These are phyloP conservation scores for Dasyurus viverrinus DNA, from an alignment of 2,113 vertebrate genomes.

Conservation along the genomic window DNA sequence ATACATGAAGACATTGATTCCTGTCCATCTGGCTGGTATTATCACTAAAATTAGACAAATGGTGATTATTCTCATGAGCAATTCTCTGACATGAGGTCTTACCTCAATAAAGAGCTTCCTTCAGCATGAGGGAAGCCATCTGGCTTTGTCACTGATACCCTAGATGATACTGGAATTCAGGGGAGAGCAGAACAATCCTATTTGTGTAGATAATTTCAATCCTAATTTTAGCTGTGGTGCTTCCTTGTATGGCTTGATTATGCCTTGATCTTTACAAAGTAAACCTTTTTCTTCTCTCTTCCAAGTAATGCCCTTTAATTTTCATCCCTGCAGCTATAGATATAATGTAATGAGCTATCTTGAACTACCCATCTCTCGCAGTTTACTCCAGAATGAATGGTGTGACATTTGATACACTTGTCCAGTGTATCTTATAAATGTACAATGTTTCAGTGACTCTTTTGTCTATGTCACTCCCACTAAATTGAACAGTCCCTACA, in stretches of 20 bases:
- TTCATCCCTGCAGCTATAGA: conserved; percentile 74
- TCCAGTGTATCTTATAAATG: conserved; percentile 93
- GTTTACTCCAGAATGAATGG: conserved; percentile 83
- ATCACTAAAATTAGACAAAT: conserved; percentile 95
- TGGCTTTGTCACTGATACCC: conserved; percentile 94
- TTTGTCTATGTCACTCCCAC: conserved; percentile 83
- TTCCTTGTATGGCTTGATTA: conserved; percentile 95
- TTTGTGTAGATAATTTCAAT: conserved; percentile 97
- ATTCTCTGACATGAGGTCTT: conserved; percentile 84
- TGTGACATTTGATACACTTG: conserved; percentile 93
- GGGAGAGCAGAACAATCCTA: conserved; percentile 94
- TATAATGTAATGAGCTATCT: conserved; percentile 76
- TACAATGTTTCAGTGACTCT: conserved; percentile 92
- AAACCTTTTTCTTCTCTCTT: conserved; percentile 66
- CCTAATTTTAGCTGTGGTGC: conserved; percentile 94
- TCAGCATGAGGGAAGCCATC: conserved; percentile 91
- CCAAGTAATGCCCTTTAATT: background rate
- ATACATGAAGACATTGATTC: conserved; percentile 97
- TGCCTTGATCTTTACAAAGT: conserved; percentile 94
- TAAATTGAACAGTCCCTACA: conserved; percentile 71
- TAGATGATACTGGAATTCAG: conserved; percentile 93
- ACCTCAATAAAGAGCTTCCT: conserved; percentile 91
- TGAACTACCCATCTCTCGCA: conserved; percentile 61
- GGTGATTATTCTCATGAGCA: conserved; percentile 94
- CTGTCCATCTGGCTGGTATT: conserved; percentile 95